Base-by-base conservation (phyloP, 2,113 vertebrate species). In the Eudyptes chrysolophus region DNA sequence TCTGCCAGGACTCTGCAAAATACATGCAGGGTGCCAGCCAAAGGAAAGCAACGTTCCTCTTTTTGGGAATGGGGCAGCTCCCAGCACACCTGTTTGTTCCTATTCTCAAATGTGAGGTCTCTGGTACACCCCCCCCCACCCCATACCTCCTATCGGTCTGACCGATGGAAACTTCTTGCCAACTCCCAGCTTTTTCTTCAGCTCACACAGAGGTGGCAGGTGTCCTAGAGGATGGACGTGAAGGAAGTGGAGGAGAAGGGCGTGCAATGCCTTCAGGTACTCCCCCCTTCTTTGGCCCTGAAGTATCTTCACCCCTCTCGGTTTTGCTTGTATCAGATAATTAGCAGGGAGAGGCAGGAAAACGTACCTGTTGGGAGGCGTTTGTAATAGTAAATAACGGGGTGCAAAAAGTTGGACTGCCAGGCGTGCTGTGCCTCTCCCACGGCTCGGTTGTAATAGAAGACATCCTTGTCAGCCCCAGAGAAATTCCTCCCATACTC, bases 361-460 rank as follows among this genome's bases (percentile, higher is more conserved):
- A 11, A 42, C 94, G 98, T 90, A 99, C 99, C 99, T 21, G 99
- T 99, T 60, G 99, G 99, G 29, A 99, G 98, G 27, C 9, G 96
- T 64, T 97, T 98, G 92, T 99, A 99, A 94, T 98, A 99, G 90
- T 99, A 99, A 92, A 99, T 98, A 89, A 99, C 99, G 8, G 99
- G 99, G 79, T 99, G 99, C 49, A 99, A 98, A 93, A 99, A 99
- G 98, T 99, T 99, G 16, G 99, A 99, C 87, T 98, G 98, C 99
- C 99, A 99, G 79, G 99, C 99, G 6, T 98, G 98, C 55, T 98
- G 98, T 42, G 98, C 99, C 83, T 99, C 99, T 18, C 98, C 99
- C 94, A 99, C 98, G 0, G 99, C 99, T 61, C 99, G 98, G 78
- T 98, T 98, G 13, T 98, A 97, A 65, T 98, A 98, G 96, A 99